A percentile compares a stretch with the other conserved stretches of the same genome.
These are phyloP conservation scores for Pogonognathellus flavescens DNA, from an alignment of 1,140 invertebrate species.

Conservation along the genomic window DNA sequence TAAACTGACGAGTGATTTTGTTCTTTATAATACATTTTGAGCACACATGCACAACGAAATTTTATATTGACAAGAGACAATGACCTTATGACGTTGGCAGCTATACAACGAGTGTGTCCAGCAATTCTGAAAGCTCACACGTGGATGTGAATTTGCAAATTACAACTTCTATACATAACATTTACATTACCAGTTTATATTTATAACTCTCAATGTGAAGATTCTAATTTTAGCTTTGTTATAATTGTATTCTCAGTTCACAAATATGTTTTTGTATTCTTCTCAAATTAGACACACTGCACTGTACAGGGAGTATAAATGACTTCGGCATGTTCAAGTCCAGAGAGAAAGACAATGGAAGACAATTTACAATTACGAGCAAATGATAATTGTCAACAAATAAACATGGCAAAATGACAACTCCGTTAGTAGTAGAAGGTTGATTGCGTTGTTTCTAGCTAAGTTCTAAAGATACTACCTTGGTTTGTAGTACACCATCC, in stretches of 20 bases:
- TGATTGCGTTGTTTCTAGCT: not conserved
- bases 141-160: slow-evolving; percentile 44
- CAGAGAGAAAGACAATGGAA: slow-evolving; percentile 22
- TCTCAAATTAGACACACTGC: no score
- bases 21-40: not conserved
- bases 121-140: slow-evolving; percentile 25
- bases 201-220: no score
- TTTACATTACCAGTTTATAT: not conserved
- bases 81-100: slow-evolving; percentile 15
- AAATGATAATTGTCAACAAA: slow-evolving; percentile 15
- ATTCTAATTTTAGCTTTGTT: no score
- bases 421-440: not conserved
- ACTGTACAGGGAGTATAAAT: not conserved
- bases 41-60: not conserved
- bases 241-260: no score
- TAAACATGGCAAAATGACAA: not conserved
- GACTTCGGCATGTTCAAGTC: not conserved
- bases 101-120: not conserved
- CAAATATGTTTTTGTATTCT: no score
- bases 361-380: not conserved
- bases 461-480: not conserved
- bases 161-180: slow-evolving; percentile 7
- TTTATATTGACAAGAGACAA: slow-evolving; percentile 11
- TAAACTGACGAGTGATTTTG: not conserved
- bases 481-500: not conserved